These are phyloP conservation scores for Triplophysa siluroides DNA, from an alignment of 2,113 vertebrate species.

Conservation along the genomic window DNA sequence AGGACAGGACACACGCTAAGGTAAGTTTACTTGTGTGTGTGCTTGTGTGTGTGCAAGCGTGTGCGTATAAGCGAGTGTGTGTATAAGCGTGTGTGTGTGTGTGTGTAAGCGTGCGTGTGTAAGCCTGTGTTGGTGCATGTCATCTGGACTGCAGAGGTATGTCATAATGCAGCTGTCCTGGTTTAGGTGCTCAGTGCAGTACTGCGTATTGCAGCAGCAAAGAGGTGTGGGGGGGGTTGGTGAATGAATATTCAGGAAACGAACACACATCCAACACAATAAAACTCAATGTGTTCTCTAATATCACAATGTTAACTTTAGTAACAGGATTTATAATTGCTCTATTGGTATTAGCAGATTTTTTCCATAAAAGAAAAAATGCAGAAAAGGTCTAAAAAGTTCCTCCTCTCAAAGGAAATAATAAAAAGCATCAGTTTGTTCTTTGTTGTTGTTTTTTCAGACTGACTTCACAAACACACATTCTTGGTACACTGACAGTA, in stretches of 20 bases:
- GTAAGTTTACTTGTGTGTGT: too few species aligned
- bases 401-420: neutral
- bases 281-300: neutral
- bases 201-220: slow-evolving; percentile 8
- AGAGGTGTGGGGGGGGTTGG: slow-evolving; percentile 13
- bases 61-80: too few species aligned
- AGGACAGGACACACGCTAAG: neutral
- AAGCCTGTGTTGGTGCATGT: neutral
- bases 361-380: neutral
- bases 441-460: neutral
- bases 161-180: slow-evolving; percentile 46
- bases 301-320: neutral
- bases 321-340: neutral
- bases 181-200: slow-evolving; percentile 21
- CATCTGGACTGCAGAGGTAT: slow-evolving; percentile 21
- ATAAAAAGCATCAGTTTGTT: neutral
- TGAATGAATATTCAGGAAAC: neutral
- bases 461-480: neutral
- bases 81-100: too few species aligned
- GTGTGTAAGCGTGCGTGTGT: neutral
- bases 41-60: too few species aligned
- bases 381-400: neutral
- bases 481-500: too few species aligned
- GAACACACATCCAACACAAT: neutral
- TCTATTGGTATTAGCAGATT: neutral